A percentile compares a stretch with the other conserved stretches of the same genome.
Conservation (phyloP, 2,797 vertebrate genomes). For the Acrossocheilus fasciatus region DNA sequence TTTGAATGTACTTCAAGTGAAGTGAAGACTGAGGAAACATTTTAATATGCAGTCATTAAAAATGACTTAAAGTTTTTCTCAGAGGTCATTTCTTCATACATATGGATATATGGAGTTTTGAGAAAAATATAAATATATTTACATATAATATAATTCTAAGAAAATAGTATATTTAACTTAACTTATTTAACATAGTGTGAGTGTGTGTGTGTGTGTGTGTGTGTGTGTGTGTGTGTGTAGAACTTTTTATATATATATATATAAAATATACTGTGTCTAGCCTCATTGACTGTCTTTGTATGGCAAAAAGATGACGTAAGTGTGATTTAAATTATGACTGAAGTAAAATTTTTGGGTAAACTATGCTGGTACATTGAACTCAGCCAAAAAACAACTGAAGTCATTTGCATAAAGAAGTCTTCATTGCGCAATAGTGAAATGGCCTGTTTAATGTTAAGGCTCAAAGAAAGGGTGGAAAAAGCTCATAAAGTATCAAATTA, state of each 20-base stretch:
- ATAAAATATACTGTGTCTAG: not conserved
- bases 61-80: not conserved
- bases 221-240: no score
- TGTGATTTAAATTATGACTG: not conserved
- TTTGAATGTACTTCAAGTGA: not conserved
- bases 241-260: no score
- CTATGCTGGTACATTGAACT: not conserved
- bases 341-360: not conserved
- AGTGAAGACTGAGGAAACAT: not conserved
- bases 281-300: not conserved
- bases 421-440: not conserved
- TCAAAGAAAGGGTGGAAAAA: not conserved
- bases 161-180: no score
- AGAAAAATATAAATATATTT: no score
- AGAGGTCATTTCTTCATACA: not conserved
- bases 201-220: no score
- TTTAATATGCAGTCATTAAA: not conserved
- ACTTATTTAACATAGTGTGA: no score
- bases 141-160: no score
- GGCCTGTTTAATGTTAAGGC: not conserved
- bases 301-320: not conserved
- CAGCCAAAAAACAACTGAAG: not conserved
- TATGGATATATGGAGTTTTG: no score
- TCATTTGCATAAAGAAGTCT: not conserved
- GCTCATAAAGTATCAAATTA: not conserved